Conservation (phyloP, 2,888 invertebrate genomes). For the Kuschelorhynchus macadamiae region DNA sequence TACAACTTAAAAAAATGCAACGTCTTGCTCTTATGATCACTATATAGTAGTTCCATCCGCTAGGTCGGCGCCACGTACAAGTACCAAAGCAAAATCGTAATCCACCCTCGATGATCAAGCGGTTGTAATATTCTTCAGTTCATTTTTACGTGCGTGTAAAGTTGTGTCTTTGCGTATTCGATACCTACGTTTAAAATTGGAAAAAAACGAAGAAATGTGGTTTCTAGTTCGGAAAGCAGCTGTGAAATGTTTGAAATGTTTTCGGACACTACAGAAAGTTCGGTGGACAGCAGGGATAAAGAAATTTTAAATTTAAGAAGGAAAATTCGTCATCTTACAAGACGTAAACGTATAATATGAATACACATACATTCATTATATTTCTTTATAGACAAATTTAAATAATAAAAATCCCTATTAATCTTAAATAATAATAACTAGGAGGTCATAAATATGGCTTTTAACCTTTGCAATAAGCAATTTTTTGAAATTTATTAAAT, state of each 20-base stretch:
- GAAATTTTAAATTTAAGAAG: neutral
- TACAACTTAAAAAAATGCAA: no score
- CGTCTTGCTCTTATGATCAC: constrained; percentile 8
- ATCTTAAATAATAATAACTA: no score
- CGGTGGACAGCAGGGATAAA: neutral
- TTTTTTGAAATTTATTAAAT: no score
- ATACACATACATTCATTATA: neutral
- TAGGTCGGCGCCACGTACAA: no score
- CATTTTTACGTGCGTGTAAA: neutral
- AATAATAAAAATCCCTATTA: no score
- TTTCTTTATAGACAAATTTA: no score
- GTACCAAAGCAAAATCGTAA: no score
- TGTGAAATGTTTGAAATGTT: neutral
- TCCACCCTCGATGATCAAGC: no score
- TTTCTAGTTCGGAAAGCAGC: neutral
- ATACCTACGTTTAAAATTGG: constrained; percentile 1
- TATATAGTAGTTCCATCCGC: neutral
- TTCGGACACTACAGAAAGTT: neutral
- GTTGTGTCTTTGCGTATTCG: neutral
- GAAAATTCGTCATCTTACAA: neutral
- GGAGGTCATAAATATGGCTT: no score
- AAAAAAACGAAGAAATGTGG: neutral
- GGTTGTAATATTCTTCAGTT: no score
- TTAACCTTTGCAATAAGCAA: no score
- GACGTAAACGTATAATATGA: neutral